Percentiles rank a stretch among this genome's conserved stretches.
phyloP scores from a whole-genome alignment of 1,140 invertebrate genomes.

The Pararge aegeria region DNA sequence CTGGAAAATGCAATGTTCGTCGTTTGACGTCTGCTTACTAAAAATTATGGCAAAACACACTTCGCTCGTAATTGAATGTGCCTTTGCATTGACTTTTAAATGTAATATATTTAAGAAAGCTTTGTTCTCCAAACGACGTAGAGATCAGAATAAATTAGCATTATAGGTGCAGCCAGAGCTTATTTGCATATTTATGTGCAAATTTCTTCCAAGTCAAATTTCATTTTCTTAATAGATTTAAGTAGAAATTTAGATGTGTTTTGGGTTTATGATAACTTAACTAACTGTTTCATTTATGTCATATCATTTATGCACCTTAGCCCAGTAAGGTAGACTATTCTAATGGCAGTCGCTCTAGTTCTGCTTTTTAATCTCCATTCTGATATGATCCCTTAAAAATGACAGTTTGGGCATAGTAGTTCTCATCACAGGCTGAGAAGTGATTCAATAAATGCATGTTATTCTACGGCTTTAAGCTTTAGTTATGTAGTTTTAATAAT shows the following conservation, averaged over 20 bases:
- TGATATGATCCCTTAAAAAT: no score
- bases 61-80: slow-evolving; percentile 54
- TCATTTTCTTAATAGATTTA: slow-evolving; percentile 19
- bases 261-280: no score
- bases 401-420: no score
- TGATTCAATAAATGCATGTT: no score
- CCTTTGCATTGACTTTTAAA: slow-evolving; percentile 65
- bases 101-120: slow-evolving; percentile 57
- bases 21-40: slow-evolving; percentile 29
- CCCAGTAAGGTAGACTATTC: no score
- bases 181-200: slow-evolving; percentile 23
- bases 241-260: not conserved
- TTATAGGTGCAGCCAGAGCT: slow-evolving; percentile 14
- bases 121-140: slow-evolving; percentile 37
- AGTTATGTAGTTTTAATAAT: no score
- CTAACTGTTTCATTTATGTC: no score
- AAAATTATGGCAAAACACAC: slow-evolving; percentile 55
- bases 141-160: slow-evolving; percentile 44
- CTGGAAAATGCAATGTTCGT: slow-evolving; percentile 23
- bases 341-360: no score
- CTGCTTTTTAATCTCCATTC: no score
- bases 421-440: no score
- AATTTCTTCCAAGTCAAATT: slow-evolving; percentile 18
- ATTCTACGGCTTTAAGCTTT: no score
- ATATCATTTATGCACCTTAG: no score